Evolutionary conservation across 2,888 invertebrate species (phyloP).

Genomic region (Hemithea aestivaria): DNA sequence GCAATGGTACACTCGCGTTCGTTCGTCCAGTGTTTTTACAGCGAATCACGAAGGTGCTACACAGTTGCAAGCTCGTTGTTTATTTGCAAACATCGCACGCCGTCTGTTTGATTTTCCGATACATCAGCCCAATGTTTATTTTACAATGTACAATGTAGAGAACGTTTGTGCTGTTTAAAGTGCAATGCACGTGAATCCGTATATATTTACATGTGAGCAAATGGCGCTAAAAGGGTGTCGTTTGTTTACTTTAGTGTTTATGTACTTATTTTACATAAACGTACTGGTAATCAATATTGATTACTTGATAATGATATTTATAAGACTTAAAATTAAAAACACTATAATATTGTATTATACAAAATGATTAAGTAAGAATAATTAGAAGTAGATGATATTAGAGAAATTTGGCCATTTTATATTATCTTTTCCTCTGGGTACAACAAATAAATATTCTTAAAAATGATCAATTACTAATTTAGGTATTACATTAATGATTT

Average conservation of each 20-base stretch:
- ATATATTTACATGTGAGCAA: slow-evolving; percentile 7
- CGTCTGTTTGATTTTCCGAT: slow-evolving; percentile 59
- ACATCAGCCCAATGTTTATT: slow-evolving; percentile 55
- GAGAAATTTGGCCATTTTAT: no score
- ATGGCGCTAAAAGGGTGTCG: slow-evolving; percentile 15
- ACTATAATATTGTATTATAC: no score
- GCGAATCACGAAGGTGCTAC: slow-evolving; percentile 66
- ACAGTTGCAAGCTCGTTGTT: slow-evolving; percentile 61
- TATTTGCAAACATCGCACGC: slow-evolving; percentile 59
- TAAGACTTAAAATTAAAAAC: no score
- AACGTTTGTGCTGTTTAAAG: slow-evolving; percentile 33
- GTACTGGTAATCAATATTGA: no score
- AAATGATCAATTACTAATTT: no score
- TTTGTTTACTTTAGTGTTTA: slow-evolving; percentile 14
- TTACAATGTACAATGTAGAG: slow-evolving; percentile 38
- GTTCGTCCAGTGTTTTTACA: slow-evolving; percentile 68
- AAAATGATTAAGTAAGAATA: no score
- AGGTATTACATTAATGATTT: no score
- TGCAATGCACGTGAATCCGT: slow-evolving; percentile 15
- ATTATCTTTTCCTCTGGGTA: no score
- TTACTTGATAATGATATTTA: no score
- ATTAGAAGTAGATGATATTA: no score
- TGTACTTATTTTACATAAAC: no score
- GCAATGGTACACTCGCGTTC: slow-evolving; percentile 33
- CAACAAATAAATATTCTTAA: no score